Base-by-base conservation (phyloP, 2,888 invertebrate genomes). In the Lepas anatifera region DNA sequence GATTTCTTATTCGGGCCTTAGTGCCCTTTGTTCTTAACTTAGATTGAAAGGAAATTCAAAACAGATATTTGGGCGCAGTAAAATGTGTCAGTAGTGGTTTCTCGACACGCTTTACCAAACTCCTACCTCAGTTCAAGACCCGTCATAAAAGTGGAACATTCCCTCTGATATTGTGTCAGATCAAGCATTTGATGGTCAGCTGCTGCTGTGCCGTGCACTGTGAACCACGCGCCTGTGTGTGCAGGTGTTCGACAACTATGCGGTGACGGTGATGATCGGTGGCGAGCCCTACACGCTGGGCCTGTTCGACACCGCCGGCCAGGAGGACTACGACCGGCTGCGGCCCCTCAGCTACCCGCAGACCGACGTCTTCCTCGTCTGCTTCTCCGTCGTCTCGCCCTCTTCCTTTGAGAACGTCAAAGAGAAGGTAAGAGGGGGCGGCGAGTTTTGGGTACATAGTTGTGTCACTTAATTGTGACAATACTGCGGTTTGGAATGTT, bases 401-500 rank as follows among this genome's bases (percentile, higher is more conserved):
- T 96, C 97, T 78, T 98, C 97, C 70, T 98, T 96, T 84, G 98
- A 98, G 85, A 98, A 99, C 83, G 97, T 99, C 72, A 95, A 95
- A 86, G 98, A 98, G 86, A 98, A 98, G 87, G 92, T 91, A 78
- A 68, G 73, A 43, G 63, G 67, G n/a, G 25, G 7, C 10, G 63
- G n/a, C 29, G 41, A 2, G n/a, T n/a, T n/a, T n/a, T n/a, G n/a
- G n/a, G n/a, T n/a, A n/a, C n/a, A n/a, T n/a, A n/a, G n/a, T n/a
- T n/a, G n/a, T n/a, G n/a, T n/a, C n/a, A n/a, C n/a, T n/a, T n/a
- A n/a, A n/a, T n/a, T n/a, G n/a, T n/a, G n/a, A n/a, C n/a, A n/a
- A n/a, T n/a, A n/a, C n/a, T n/a, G n/a, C n/a, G n/a, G n/a, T n/a
- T n/a, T n/a, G n/a, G n/a, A n/a, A n/a, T n/a, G n/a, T n/a, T n/a